Percentiles rank a stretch among this genome's conserved stretches.
These are phyloP conservation scores for Channallabes apus DNA, from an alignment of 2,797 vertebrate genomes.

Conservation along the genomic window DNA sequence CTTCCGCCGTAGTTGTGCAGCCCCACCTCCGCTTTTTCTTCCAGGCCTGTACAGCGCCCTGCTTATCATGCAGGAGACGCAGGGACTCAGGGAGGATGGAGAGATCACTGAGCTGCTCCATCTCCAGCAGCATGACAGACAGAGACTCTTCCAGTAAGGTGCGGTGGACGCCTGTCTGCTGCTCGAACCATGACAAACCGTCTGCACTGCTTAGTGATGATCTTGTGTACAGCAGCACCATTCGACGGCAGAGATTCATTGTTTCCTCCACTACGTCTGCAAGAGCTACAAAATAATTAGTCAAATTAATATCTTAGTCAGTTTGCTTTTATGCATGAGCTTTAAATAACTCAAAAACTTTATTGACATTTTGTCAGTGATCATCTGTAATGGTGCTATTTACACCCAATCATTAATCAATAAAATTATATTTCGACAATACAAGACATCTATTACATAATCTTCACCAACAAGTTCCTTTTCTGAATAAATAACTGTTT, in stretches of 20 bases:
- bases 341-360: neutral
- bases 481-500: neutral
- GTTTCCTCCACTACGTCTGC: slow-evolving; percentile 79
- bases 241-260: slow-evolving; percentile 81
- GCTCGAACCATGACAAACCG: slow-evolving; percentile 72
- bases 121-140: slow-evolving; percentile 85
- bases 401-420: no score
- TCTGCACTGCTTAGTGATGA: slow-evolving; percentile 49
- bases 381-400: neutral
- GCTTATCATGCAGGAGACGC: slow-evolving; percentile 81
- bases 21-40: slow-evolving; percentile 50
- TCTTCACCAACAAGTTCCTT: neutral
- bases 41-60: slow-evolving; percentile 80
- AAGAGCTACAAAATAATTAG: slow-evolving; percentile 72
- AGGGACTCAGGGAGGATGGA: slow-evolving; percentile 83
- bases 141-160: slow-evolving; percentile 80
- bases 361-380: neutral
- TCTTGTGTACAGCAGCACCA: slow-evolving; percentile 80
- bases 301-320: neutral
- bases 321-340: neutral
- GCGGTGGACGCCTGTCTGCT: slow-evolving; percentile 78
- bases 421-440: no score
- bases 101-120: slow-evolving; percentile 81
- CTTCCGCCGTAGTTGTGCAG: slow-evolving; percentile 37
- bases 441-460: neutral